Conservation (phyloP, 2,888 invertebrate genomes). For the Drosophila antonietae region DNA sequence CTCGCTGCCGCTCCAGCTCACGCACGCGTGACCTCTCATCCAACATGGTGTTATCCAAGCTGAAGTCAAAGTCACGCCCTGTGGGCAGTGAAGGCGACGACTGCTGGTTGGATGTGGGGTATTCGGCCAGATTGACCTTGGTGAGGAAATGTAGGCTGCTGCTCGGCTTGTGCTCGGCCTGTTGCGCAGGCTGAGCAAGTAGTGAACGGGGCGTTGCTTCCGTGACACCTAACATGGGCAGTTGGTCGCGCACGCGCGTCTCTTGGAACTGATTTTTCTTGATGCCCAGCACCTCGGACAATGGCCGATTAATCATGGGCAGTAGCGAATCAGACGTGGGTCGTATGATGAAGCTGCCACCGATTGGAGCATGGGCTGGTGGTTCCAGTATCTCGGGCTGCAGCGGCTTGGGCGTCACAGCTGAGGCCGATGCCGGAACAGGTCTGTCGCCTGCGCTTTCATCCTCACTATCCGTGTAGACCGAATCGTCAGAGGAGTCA, state of each 20-base stretch:
- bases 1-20: constrained; percentile 69
- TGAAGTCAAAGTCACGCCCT: constrained; percentile 83
- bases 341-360: constrained; percentile 76
- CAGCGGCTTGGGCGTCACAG: constrained; percentile 48
- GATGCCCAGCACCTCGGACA: constrained; percentile 84
- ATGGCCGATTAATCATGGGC: constrained; percentile 84
- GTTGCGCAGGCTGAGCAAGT: constrained; percentile 40
- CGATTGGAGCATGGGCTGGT: constrained; percentile 55
- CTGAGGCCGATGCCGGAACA: constrained; percentile 22
- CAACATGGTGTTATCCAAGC: constrained; percentile 83
- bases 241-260: constrained; percentile 83
- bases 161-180: constrained; percentile 33
- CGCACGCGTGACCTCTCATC: constrained; percentile 81
- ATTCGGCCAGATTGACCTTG: constrained; percentile 83
- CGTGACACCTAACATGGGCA: constrained; percentile 65
- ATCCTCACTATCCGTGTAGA: constrained; percentile 69
- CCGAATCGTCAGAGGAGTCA: constrained; percentile 73
- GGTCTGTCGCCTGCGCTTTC: constrained; percentile 55
- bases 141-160: constrained; percentile 78
- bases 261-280: constrained; percentile 85
- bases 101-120: constrained; percentile 77
- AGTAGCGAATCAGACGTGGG: constrained; percentile 82
- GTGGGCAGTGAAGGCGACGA: constrained; percentile 54
- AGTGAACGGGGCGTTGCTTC: constrained; percentile 69
- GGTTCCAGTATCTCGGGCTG: constrained; percentile 61